Percentiles rank a stretch among this genome's conserved stretches.
phyloP scores from a whole-genome alignment of 2,797 vertebrate genomes.

The Merluccius polli region DNA sequence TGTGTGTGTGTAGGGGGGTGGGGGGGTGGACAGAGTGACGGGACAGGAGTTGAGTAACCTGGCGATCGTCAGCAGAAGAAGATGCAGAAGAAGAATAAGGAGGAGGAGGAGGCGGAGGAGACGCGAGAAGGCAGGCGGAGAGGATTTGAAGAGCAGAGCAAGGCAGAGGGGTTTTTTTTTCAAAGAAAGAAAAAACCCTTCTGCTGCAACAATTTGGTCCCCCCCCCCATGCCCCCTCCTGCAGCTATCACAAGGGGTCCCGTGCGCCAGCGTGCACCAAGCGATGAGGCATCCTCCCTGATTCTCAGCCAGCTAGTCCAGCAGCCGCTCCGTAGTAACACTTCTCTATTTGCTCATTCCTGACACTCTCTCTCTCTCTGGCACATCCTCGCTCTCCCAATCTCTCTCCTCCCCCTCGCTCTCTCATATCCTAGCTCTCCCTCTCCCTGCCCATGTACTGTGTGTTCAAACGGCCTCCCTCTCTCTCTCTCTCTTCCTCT shows the following conservation, averaged over 20 bases:
- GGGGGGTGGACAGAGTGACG: conserved; percentile 21
- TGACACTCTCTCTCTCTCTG: conserved; percentile 55
- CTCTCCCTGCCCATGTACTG: conserved; percentile 38
- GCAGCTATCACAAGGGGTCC: conserved; percentile 58
- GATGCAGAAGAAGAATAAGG: neutral
- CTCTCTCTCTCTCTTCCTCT: conserved; percentile 34
- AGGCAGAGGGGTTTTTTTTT: conserved; percentile 4
- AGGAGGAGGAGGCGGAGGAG: conserved; percentile 5
- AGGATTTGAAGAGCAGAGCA: conserved; percentile 18
- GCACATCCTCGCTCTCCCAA: conserved; percentile 19
- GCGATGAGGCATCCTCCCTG: conserved; percentile 64
- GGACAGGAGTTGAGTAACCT: conserved; percentile 29
- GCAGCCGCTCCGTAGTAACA: conserved; percentile 73
- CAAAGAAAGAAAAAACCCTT: conserved; percentile 39
- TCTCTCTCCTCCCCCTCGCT: neutral
- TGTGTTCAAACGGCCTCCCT: conserved; percentile 50
- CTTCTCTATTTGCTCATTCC: conserved; percentile 63
- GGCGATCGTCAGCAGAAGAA: conserved; percentile 50
- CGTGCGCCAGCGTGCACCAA: conserved; percentile 38
- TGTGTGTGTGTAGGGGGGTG: conserved; percentile 35
- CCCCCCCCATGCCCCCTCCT: conserved; percentile 29
- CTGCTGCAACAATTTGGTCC: conserved; percentile 52
- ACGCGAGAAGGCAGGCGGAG: conserved; percentile 46
- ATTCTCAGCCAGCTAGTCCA: conserved; percentile 57
- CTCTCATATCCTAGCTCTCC: conserved; percentile 28